A percentile compares a stretch with the other conserved stretches of the same genome.
phyloP scores from a whole-genome alignment of 2,113 vertebrate species.

The Oceanodroma tethys region DNA sequence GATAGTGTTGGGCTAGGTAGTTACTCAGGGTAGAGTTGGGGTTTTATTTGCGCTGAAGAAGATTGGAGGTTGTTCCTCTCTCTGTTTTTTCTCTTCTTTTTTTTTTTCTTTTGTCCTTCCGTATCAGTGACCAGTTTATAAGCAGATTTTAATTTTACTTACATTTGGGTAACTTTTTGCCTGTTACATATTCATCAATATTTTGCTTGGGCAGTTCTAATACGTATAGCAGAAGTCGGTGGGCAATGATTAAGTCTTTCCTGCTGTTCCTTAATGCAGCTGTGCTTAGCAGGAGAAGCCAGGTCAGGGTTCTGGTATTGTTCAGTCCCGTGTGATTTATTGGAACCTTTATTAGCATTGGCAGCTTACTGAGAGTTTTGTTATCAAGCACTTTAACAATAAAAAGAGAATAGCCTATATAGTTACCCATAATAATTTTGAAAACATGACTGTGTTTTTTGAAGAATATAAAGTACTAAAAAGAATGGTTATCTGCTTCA shows the following conservation, averaged over 20 bases:
- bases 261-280: background rate
- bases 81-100: background rate
- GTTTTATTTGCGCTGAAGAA: background rate
- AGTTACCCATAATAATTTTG: background rate
- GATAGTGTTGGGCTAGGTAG: background rate
- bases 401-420: background rate
- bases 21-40: background rate
- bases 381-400: background rate
- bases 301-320: background rate
- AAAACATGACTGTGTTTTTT: background rate
- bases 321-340: background rate
- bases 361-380: background rate
- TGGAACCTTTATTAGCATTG: background rate
- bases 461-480: background rate
- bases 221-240: fast-evolving
- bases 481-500: background rate
- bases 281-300: background rate
- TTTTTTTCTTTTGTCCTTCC: background rate
- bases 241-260: background rate
- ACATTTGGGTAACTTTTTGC: background rate
- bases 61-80: background rate
- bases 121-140: background rate
- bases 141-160: background rate
- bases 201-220: background rate
- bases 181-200: background rate